Conservation (phyloP, 1,140 invertebrate genomes). For the Leptestheria dahalacensis region DNA sequence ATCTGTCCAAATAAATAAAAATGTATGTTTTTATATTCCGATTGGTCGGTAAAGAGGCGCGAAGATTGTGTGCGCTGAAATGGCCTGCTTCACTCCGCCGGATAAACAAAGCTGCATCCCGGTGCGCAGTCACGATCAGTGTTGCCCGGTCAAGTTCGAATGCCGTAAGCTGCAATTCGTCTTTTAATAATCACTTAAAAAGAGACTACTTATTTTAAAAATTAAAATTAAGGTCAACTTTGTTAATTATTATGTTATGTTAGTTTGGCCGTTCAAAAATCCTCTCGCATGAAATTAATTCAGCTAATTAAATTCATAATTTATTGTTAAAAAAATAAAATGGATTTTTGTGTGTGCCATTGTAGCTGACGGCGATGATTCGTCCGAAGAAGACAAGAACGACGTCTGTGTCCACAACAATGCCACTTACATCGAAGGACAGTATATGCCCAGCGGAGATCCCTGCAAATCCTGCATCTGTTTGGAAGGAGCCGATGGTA, state of each 20-base stretch:
- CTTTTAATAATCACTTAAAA: no score
- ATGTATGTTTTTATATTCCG: background rate
- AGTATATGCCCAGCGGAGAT: background rate
- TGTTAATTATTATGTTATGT: no score
- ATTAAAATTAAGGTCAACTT: no score
- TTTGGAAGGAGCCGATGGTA: slow-evolving; percentile 6
- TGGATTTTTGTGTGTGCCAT: background rate
- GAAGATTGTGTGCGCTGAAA: background rate
- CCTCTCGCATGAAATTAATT: no score
- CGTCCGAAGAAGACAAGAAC: background rate
- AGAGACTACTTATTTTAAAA: no score
- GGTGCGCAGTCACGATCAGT: background rate
- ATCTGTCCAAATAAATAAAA: no score
- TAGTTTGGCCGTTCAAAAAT: no score
- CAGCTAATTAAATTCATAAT: no score
- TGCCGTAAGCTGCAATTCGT: slow-evolving; percentile 17
- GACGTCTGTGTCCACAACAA: background rate
- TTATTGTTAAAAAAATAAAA: background rate
- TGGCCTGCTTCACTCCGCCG: background rate
- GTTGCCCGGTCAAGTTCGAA: slow-evolving; percentile 17
- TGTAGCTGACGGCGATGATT: background rate
- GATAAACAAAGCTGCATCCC: background rate
- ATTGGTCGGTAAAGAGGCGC: background rate
- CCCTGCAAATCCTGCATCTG: slow-evolving; percentile 12
- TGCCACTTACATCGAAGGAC: background rate